phyloP scores from a whole-genome alignment of 2,888 invertebrate genomes.

The Malthinus flaveolus region DNA sequence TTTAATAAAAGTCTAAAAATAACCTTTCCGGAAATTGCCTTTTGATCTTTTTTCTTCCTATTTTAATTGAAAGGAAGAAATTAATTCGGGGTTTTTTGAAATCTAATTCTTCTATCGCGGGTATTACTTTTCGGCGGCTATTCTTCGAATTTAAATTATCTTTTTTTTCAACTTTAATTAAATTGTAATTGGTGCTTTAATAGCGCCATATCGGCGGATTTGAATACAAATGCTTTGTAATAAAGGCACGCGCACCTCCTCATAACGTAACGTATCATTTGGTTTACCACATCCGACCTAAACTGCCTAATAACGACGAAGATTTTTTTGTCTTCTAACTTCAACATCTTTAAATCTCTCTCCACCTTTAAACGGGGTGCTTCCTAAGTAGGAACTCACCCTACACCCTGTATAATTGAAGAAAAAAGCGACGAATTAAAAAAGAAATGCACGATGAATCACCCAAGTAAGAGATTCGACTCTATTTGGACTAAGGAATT shows the following conservation, averaged over 20 bases:
- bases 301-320: no score
- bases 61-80: slow-evolving; percentile 4
- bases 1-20: slow-evolving; percentile 3
- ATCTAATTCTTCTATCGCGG: not conserved
- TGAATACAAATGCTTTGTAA: slow-evolving; percentile 7
- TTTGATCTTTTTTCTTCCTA: not conserved
- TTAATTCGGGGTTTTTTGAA: not conserved
- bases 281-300: slow-evolving; percentile 27
- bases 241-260: slow-evolving; percentile 16
- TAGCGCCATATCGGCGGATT: not conserved
- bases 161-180: slow-evolving; percentile 20
- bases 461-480: not conserved
- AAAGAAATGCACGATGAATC: not conserved
- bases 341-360: no score
- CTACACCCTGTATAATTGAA: no score
- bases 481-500: slow-evolving; percentile 20
- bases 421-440: no score
- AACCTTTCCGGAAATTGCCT: slow-evolving; percentile 9
- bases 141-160: slow-evolving; percentile 9
- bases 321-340: no score
- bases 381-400: no score
- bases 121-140: slow-evolving; percentile 11
- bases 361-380: no score
- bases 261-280: slow-evolving; percentile 20
- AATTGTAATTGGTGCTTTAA: slow-evolving; percentile 13